A percentile compares a stretch with the other conserved stretches of the same genome.
phyloP scores from a whole-genome alignment of 2,113 vertebrate genomes.

The Dicrurus megarhynchus region DNA sequence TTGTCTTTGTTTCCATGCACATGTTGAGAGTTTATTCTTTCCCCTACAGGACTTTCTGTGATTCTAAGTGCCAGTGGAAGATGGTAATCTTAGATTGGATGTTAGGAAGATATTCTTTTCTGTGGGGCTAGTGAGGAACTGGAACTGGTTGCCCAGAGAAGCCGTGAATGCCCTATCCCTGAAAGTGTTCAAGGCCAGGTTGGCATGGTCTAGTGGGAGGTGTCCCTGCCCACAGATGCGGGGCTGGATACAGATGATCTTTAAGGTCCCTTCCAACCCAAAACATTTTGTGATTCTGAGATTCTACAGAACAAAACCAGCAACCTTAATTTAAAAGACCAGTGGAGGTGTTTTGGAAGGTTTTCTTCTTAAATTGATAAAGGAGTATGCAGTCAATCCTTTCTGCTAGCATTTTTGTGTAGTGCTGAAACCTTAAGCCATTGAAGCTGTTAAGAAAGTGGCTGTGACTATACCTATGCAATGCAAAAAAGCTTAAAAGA shows the following conservation, averaged over 20 bases:
- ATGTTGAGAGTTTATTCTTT: neutral
- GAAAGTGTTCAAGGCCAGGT: too few species aligned
- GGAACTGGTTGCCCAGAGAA: neutral
- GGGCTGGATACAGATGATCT: neutral
- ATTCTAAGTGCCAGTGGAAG: neutral
- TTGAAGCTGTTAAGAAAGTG: neutral
- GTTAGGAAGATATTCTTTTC: neutral
- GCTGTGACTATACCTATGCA: neutral
- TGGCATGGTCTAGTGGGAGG: neutral
- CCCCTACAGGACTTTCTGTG: neutral
- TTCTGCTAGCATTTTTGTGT: neutral
- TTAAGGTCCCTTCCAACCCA: neutral
- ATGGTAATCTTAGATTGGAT: neutral
- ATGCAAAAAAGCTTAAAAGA: neutral
- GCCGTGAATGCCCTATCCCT: neutral
- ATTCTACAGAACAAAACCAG: neutral
- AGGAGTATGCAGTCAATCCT: neutral
- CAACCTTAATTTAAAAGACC: neutral
- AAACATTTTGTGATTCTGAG: neutral
- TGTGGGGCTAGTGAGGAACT: neutral
- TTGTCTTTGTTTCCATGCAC: neutral
- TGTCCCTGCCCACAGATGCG: fast-evolving
- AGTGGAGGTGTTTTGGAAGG: neutral
- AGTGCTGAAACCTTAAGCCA: neutral
- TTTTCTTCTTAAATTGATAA: neutral